A percentile compares a stretch with the other conserved stretches of the same genome.
Conservation (phyloP, 2,888 invertebrate genomes). For the Zaprionus bogoriensis region DNA sequence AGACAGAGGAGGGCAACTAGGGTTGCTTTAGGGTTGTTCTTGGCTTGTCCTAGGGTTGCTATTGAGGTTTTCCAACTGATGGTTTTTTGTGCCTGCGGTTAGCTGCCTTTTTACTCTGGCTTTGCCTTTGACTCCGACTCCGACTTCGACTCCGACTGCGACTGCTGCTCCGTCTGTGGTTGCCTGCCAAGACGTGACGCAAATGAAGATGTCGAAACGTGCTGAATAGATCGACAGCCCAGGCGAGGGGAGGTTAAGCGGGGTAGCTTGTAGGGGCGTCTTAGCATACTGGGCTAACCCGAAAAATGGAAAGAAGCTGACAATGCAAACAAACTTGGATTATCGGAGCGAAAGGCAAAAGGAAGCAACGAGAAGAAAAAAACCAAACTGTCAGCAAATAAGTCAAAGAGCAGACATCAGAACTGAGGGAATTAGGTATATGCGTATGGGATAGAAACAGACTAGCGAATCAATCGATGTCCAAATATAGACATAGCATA, state of each 20-base stretch:
- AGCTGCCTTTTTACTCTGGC: slow-evolving; percentile 35
- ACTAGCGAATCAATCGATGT: neutral
- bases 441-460: neutral
- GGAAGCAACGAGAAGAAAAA: neutral
- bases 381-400: slow-evolving; percentile 21
- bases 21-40: too few species aligned
- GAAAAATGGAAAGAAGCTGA: slow-evolving; percentile 28
- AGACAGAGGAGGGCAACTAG: neutral
- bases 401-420: slow-evolving; percentile 6
- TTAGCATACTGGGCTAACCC: slow-evolving; percentile 19
- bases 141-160: neutral
- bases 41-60: too few species aligned
- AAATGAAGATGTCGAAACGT: slow-evolving; percentile 53
- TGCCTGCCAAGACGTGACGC: slow-evolving; percentile 48
- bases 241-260: neutral
- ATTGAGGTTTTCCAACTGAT: slow-evolving; percentile 5
- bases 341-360: neutral
- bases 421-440: neutral
- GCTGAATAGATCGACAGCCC: slow-evolving; percentile 13
- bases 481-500: neutral
- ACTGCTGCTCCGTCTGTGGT: slow-evolving; percentile 21
- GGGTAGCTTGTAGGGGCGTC: neutral
- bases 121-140: neutral
- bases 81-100: slow-evolving; percentile 17
- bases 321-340: slow-evolving; percentile 24